Evolutionary conservation across 2,113 vertebrate species (phyloP), one percentile per base, ranked within the genome.

Genomic region (Columba janthina): DNA sequence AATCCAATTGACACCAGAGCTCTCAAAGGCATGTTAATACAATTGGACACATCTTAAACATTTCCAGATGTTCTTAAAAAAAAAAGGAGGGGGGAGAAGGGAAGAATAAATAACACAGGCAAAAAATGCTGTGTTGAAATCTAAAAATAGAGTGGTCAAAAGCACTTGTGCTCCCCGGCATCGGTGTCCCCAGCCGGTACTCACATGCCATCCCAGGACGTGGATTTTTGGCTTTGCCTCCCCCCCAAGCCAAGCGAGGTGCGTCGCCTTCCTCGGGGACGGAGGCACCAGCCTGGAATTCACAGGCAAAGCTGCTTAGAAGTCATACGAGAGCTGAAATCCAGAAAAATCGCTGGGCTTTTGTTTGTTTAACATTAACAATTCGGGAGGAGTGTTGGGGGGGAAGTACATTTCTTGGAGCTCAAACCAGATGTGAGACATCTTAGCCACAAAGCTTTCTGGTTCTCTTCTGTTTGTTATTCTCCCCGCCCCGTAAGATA

Each of bases 401-500:
- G 70, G 75, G 93, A 62, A 81, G 60, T 29, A 22, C 56, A 16
- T 40, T 90, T 92, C 76, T 78, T 25, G 82, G 89, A 94, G 86
- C 86, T 77, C 14, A 94, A 93, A 90, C 90, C 96, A 95, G 94
- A 95, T 95, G 95, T 92, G 89, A 51, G 38, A 53, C 76, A 64
- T 88, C 76, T 42, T 11, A 10, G 69, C 42, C 93, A 56, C 86
- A 74, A 40, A 92, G 89, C 69, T 69, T n/a, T 53, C 72, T 10
- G 60, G 11, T 84, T 60, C 67, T 34, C 53, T 24, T 24, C 75
- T 44, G 66, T 80, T 92, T 90, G 92, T 8, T 81, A 40, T 40
- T 40, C 40, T 88, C 62, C 21, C 21, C 65, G 74, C 60, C 14
- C 4, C 3, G 69, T 44, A 74, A 93, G 94, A 93, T 88, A 31